Percentiles rank a stretch among this genome's conserved stretches.
phyloP scores from a whole-genome alignment of 2,888 invertebrate species.

The Hylaea fasciaria region DNA sequence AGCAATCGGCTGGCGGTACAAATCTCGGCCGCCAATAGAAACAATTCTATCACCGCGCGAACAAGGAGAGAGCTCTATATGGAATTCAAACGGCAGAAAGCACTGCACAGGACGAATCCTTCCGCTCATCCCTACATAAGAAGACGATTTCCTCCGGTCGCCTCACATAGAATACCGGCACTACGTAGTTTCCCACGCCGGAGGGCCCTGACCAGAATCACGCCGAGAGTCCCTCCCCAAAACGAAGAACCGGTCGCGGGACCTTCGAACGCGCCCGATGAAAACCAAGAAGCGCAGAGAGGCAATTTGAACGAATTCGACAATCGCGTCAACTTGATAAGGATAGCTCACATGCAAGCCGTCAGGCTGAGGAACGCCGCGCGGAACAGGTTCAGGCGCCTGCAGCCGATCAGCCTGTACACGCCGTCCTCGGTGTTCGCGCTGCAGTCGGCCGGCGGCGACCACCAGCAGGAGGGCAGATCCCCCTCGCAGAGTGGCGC shows the following conservation, averaged over 20 bases:
- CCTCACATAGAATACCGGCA: slow-evolving; percentile 71
- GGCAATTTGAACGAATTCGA: slow-evolving; percentile 67
- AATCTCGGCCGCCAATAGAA: slow-evolving; percentile 78
- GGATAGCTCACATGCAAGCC: slow-evolving; percentile 75
- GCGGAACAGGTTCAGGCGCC: slow-evolving; percentile 68
- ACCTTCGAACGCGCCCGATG: slow-evolving; percentile 55
- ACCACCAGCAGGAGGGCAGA: slow-evolving; percentile 54
- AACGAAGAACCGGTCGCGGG: slow-evolving; percentile 68
- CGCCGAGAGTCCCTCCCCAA: slow-evolving; percentile 47
- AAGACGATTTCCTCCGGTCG: slow-evolving; percentile 67
- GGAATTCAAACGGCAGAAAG: slow-evolving; percentile 71
- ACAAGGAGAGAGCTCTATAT: slow-evolving; percentile 72
- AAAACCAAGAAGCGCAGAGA: slow-evolving; percentile 55
- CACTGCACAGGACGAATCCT: slow-evolving; percentile 76
- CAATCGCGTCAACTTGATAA: slow-evolving; percentile 71
- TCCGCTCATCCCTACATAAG: slow-evolving; percentile 68
- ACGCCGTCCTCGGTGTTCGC: slow-evolving; percentile 77
- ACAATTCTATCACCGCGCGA: slow-evolving; percentile 72
- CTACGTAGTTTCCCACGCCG: slow-evolving; percentile 64
- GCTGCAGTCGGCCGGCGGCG: slow-evolving; percentile 53
- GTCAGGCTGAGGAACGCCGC: slow-evolving; percentile 73
- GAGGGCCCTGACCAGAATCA: slow-evolving; percentile 39
- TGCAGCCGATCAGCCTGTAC: slow-evolving; percentile 75
- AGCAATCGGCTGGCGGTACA: slow-evolving; percentile 78
- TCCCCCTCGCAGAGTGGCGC: slow-evolving; percentile 51